These are phyloP conservation scores for Anastrepha ludens DNA, from an alignment of 1,140 invertebrate species.

Conservation along the genomic window DNA sequence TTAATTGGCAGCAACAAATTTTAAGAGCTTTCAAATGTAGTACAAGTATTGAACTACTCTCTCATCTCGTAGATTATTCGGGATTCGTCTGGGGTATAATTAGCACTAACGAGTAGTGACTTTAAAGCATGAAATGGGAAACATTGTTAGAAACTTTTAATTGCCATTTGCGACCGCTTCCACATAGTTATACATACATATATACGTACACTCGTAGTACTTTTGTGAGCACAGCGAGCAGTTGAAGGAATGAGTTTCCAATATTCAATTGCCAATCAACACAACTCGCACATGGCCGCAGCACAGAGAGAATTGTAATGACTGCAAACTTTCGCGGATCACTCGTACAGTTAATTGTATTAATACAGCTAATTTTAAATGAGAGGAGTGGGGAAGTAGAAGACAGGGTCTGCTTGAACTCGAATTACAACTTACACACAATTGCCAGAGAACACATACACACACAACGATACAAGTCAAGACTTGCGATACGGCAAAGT, in stretches of 20 bases:
- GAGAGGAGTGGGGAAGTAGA: neutral
- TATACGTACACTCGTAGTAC: too few species aligned
- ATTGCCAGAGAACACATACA: neutral
- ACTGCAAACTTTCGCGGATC: conserved; percentile 14
- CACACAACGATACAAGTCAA: neutral
- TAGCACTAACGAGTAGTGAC: conserved; percentile 37
- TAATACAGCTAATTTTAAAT: conserved; percentile 25
- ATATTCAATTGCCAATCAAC: conserved; percentile 35
- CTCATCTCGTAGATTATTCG: neutral
- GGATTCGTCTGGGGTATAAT: conserved; percentile 12
- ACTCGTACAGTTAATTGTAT: conserved; percentile 12
- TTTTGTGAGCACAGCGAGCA: neutral
- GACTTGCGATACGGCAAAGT: neutral
- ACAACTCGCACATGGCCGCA: neutral
- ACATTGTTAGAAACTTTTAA: conserved; percentile 34
- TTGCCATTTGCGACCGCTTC: neutral
- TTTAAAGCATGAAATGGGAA: neutral
- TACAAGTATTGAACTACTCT: too few species aligned
- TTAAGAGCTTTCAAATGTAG: too few species aligned
- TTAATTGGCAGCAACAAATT: too few species aligned
- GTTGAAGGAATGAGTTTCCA: neutral
- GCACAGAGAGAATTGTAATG: neutral
- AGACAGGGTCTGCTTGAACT: neutral
- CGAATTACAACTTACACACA: neutral
- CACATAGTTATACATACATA: too few species aligned